A percentile compares a stretch with the other conserved stretches of the same genome.
Evolutionary conservation across 1,140 invertebrate species (phyloP).

Genomic region (Hypothenemus hampei): DNA sequence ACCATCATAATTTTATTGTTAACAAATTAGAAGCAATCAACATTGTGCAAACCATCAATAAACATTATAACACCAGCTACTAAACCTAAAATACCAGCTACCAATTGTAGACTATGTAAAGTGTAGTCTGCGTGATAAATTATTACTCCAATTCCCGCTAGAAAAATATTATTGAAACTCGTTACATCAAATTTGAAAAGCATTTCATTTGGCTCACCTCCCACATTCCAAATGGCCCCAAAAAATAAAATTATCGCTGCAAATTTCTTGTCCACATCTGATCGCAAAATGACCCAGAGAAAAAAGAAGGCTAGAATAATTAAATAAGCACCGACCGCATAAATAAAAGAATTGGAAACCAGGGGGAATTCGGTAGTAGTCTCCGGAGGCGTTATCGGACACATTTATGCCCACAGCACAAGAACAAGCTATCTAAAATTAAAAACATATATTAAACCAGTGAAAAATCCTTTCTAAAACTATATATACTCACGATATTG

Average conservation of each 20-base stretch:
- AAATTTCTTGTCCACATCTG: background rate
- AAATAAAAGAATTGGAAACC: background rate
- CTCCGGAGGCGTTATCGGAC: background rate
- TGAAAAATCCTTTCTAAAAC: no score
- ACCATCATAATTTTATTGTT: no score
- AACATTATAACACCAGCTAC: background rate
- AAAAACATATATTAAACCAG: no score
- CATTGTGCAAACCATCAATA: background rate
- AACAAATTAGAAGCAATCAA: background rate
- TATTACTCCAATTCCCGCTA: background rate
- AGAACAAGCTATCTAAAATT: background rate
- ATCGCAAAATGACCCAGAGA: background rate
- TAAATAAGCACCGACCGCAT: background rate
- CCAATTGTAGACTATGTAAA: background rate
- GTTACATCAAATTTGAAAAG: background rate
- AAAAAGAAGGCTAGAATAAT: background rate
- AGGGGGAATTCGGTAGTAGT: background rate
- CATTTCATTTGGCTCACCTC: no score
- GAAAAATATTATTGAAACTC: background rate
- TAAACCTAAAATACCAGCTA: background rate
- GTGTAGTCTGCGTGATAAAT: background rate
- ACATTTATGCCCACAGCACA: background rate
- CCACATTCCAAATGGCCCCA: background rate
- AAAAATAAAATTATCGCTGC: background rate
- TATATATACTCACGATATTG: no score